Evolutionary conservation across 2,113 vertebrate genomes (phyloP), one percentile per base, ranked within the genome.

Genomic region (Tenrec ecaudatus): DNA sequence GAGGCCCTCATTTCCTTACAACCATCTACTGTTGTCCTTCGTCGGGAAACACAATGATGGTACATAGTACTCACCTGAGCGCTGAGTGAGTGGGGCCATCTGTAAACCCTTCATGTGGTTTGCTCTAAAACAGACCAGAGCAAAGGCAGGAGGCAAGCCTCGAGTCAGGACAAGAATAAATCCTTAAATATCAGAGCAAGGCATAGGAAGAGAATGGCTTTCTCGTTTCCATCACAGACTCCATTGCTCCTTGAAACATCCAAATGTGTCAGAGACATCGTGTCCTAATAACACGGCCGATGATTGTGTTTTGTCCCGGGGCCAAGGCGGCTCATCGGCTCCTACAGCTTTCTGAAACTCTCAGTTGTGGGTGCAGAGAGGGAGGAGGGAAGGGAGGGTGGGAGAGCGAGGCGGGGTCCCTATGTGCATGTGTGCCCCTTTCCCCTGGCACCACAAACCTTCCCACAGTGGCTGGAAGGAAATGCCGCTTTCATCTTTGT

Each of bases 1-100:
- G 11, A 53, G 23, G 2, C 64, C 75, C n/a, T 93, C 90, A 60
- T 84, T 93, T 88, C 73, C 78, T 91, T 17, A 31, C 60, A 86
- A 88, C 64, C 66, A 77, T 23, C 40, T 57, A 22, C 31, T 86
- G 58, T 4, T 91, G 75, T 57, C 90, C 57, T 58, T 78, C 81
- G 53, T 31, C 38, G 78, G 75, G 81, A 80, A 77, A 84, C 23
- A 36, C 31, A 38, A n/a, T 29, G 60, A 43, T 8, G 64, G 47
- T 29, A 38, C 0, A 7, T 79, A 43, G 82, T 81, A 85, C 25
- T 60, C 64, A 57, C 16, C 15, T n/a, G 40, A 88, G 58, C 36
- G 22, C 68, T 5, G 15, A 73, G 73, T 53, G n/a, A 36, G 64
- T 3, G 31, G 16, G 29, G 57, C 64, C 89, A 43, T 25, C 7